Percentiles rank a stretch among this genome's conserved stretches.
Evolutionary conservation across 2,888 invertebrate genomes (phyloP).

Genomic region (Aelia acuminata): DNA sequence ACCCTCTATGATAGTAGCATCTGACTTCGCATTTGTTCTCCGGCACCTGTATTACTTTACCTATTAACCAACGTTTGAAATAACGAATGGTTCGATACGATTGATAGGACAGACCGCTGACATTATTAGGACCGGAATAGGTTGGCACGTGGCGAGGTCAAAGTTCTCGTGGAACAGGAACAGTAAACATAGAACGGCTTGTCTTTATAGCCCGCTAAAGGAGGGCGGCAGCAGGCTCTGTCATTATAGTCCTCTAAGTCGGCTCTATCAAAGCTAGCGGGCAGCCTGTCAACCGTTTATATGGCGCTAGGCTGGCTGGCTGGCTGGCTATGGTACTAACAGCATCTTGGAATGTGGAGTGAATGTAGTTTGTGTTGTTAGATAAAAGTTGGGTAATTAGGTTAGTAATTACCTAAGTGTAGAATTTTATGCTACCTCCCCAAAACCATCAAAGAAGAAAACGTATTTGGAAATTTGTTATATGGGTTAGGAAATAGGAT

Average conservation of each 20-base stretch:
- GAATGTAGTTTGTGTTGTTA: no score
- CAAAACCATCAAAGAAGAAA: no score
- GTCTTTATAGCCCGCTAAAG: slow-evolving; percentile 25
- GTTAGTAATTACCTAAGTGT: no score
- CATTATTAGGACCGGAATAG: background rate
- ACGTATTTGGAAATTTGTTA: no score
- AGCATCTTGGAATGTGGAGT: background rate
- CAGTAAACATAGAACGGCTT: slow-evolving; percentile 21
- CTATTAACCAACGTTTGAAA: no score
- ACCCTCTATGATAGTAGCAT: no score
- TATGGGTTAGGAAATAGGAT: no score
- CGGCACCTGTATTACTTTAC: no score
- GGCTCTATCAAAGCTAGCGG: background rate
- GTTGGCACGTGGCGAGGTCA: slow-evolving; percentile 38
- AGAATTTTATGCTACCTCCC: no score
- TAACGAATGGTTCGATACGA: background rate
- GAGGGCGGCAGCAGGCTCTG: background rate
- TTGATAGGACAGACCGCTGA: background rate
- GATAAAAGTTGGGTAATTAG: no score
- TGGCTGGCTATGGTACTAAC: background rate
- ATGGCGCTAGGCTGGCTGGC: background rate
- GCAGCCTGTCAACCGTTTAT: background rate
- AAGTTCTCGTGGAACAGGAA: background rate
- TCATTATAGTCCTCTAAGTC: background rate
- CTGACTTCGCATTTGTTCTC: no score